Percentiles rank a stretch among this genome's conserved stretches.
These are phyloP conservation scores for Choloepus hoffmanni DNA, from an alignment of 2,113 vertebrate species.

Conservation along the genomic window DNA sequence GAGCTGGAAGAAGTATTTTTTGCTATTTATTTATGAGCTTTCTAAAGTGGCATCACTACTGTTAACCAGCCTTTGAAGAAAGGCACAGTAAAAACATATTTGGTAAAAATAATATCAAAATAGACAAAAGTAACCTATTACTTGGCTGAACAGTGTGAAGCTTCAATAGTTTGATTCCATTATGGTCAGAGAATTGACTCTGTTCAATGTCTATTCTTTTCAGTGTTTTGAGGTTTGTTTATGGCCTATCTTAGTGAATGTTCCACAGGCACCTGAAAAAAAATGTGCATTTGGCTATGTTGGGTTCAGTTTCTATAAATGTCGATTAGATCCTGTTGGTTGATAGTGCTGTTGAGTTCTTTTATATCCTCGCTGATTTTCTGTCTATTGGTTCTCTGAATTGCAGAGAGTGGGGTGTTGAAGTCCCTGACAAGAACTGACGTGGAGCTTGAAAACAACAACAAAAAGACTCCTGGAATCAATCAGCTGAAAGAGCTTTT, in stretches of 20 bases:
- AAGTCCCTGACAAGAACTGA: not conserved
- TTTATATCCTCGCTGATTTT: not conserved
- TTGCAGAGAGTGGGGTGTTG: not conserved
- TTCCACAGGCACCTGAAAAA: not conserved
- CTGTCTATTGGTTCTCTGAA: not conserved
- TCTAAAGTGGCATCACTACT: not conserved
- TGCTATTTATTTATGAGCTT: not conserved
- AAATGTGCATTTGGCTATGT: not conserved
- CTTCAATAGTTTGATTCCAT: constrained; percentile 1
- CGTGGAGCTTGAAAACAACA: not conserved
- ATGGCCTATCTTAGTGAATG: not conserved
- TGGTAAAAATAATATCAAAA: constrained; percentile 29
- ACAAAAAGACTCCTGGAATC: not conserved
- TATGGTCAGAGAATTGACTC: not conserved
- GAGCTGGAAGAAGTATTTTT: not conserved
- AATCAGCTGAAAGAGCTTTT: not conserved
- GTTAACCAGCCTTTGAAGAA: constrained; percentile 31
- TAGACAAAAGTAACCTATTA: not conserved
- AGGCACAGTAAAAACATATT: not conserved
- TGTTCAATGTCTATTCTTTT: constrained; percentile 38
- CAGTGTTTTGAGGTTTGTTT: constrained; percentile 28
- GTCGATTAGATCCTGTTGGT: not conserved
- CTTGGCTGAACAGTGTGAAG: not conserved
- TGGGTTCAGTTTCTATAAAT: not conserved
- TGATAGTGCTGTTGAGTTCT: not conserved